Evolutionary conservation across 1,140 invertebrate species (phyloP).

Genomic region (Leguminivora glycinivorella): DNA sequence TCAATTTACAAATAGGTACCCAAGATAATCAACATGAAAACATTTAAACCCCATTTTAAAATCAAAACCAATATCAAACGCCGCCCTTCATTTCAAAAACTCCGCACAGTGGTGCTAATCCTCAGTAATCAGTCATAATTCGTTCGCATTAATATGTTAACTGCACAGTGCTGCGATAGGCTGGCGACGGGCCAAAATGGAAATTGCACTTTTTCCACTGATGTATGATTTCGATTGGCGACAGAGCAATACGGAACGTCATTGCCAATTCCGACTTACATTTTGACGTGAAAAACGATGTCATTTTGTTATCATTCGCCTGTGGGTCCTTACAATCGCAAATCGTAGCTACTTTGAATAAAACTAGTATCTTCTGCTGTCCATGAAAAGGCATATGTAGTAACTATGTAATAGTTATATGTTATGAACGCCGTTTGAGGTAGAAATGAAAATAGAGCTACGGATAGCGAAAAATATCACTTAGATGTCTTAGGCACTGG

Average conservation of each 20-base stretch:
- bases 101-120: neutral
- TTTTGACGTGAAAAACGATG: no score
- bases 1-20: no score
- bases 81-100: neutral
- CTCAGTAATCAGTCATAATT: conserved; percentile 35
- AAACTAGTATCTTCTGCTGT: no score
- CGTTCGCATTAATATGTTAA: conserved; percentile 43
- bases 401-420: no score
- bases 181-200: conserved; percentile 35
- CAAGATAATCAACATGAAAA: no score
- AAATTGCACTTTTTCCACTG: conserved; percentile 35
- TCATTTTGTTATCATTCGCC: neutral
- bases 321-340: no score
- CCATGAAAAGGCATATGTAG: no score
- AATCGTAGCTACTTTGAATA: no score
- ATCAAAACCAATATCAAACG: neutral
- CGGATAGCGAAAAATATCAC: no score
- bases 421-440: no score
- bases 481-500: no score
- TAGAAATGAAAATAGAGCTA: no score
- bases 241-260: conserved; percentile 34
- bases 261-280: neutral
- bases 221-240: conserved; percentile 31
- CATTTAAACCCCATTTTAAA: neutral
- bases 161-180: conserved; percentile 32